These are phyloP conservation scores for Dryocosmus kuriphilus DNA, from an alignment of 2,888 invertebrate species.

Conservation along the genomic window DNA sequence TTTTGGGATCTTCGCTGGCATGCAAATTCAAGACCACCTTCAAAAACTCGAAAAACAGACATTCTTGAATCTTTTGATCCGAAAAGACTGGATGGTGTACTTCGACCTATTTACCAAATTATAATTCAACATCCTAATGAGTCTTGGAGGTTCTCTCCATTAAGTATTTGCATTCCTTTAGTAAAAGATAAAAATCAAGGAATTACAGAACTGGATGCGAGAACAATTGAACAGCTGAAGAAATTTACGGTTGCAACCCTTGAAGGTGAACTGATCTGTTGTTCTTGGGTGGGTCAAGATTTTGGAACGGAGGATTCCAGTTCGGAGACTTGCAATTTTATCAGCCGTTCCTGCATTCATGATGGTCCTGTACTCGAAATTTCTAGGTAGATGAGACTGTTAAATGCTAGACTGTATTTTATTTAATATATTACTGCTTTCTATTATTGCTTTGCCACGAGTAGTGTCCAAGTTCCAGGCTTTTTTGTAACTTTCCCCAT, in stretches of 20 bases:
- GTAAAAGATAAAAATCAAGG: conserved; percentile 44
- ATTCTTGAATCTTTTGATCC: conserved; percentile 1
- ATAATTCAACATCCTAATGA: conserved; percentile 41
- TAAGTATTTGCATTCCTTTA: conserved; percentile 56
- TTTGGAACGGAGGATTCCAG: conserved; percentile 82
- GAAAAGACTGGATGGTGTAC: conserved; percentile 25
- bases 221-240: conserved; percentile 37
- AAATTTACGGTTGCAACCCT: conserved; percentile 60
- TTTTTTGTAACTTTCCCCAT: conserved; percentile 55
- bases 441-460: too few relatives aligned
- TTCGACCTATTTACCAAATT: conserved; percentile 58
- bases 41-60: conserved; percentile 24
- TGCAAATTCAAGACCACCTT: conserved; percentile 58
- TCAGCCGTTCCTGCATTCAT: conserved; percentile 79
- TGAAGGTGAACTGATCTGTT: conserved; percentile 71
- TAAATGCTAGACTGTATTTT: too few relatives aligned
- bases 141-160: conserved; percentile 14
- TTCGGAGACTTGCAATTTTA: conserved; percentile 78
- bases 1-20: conserved; percentile 74
- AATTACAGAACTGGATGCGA: not conserved
- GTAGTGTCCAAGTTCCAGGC: too few relatives aligned
- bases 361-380: conserved; percentile 85
- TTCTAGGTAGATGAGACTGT: conserved; percentile 79
- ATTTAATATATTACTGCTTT: too few relatives aligned
- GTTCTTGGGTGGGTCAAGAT: conserved; percentile 84